Evolutionary conservation across 2,113 vertebrate species (phyloP), one percentile per base, ranked within the genome.

Genomic region (Fregetta grallaria): DNA sequence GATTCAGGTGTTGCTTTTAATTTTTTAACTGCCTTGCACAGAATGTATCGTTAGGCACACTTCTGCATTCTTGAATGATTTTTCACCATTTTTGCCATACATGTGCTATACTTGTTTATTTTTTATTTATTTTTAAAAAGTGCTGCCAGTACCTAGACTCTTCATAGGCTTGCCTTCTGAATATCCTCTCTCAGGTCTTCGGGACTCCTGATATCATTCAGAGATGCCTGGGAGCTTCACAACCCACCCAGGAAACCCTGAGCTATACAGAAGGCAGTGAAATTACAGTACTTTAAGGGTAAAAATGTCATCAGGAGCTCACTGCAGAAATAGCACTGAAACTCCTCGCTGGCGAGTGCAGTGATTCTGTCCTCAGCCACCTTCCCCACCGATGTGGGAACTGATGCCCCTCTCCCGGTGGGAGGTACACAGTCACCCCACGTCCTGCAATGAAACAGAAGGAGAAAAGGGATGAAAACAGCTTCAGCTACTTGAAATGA

Each of bases 321-420:
- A 10, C 15, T 40, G 91, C 13, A 32, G 47, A 49, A 52, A 36
- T 1, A 25, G 47, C 62, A 38, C 23, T 22, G 30, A 25, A 29
- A 6, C 20, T 62, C 49, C 25, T 50, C 1, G 2, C 45, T 44
- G 34, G 50, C 2, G 7, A 50, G 44, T 6, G 1, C 52, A 23
- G 50, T 1, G 4, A n/a, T 27, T 47, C 68, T n/a, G 58, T 12
- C 53, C 52, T 68, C 47, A 49, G 56, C 30, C 62, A 45, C 62
- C 17, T 15, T 70, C 19, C 38, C 16, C 32, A 13, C 5, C 4
- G 0, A 3, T 0, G 7, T 21, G 32, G 73, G 77, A 71, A 34
- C 52, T 22, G 50, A 34, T 10, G 2, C 36, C n/a, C 20, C 22
- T 27, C 70, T 82, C 61, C 66, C 2, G 2, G 15, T 6, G 52